Conservation (phyloP, 2,888 invertebrate species). For the Protonemura montana region DNA sequence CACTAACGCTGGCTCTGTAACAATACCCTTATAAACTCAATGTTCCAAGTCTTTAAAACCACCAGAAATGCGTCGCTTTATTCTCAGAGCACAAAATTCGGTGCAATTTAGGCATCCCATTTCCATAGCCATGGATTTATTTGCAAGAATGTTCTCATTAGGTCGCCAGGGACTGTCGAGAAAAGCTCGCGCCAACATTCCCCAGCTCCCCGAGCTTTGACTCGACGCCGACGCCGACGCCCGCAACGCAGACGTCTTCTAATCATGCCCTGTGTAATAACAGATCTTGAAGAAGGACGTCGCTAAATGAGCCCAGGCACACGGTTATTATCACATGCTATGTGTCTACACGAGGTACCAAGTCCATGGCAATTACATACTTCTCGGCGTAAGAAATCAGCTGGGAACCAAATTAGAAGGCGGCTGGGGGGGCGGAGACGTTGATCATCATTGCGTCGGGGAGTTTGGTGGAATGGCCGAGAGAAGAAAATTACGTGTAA, state of each 20-base stretch:
- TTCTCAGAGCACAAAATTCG: no score
- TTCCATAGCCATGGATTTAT: not conserved
- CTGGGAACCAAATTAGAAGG: not conserved
- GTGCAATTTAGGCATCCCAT: not conserved
- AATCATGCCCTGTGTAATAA: not conserved
- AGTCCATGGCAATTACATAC: not conserved
- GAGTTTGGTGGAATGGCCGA: no score
- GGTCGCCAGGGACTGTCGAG: not conserved
- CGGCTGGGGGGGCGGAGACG: not conserved
- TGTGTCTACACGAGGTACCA: not conserved
- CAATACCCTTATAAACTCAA: no score
- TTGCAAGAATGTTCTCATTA: slow-evolving; percentile 3
- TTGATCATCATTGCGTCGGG: no score
- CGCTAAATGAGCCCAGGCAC: not conserved
- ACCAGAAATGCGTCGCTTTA: no score
- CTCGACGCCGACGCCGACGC: not conserved
- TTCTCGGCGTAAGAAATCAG: not conserved
- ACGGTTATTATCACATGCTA: not conserved
- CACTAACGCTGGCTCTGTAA: no score
- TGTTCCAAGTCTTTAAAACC: no score
- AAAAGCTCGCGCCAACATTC: not conserved
- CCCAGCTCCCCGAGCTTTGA: not conserved
- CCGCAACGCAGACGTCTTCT: not conserved
- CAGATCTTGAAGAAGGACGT: not conserved
- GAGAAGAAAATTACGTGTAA: no score